A percentile compares a stretch with the other conserved stretches of the same genome.
phyloP scores from a whole-genome alignment of 64 coral and sea anemone genomes.

The Dendrophyllia cribrosa region DNA sequence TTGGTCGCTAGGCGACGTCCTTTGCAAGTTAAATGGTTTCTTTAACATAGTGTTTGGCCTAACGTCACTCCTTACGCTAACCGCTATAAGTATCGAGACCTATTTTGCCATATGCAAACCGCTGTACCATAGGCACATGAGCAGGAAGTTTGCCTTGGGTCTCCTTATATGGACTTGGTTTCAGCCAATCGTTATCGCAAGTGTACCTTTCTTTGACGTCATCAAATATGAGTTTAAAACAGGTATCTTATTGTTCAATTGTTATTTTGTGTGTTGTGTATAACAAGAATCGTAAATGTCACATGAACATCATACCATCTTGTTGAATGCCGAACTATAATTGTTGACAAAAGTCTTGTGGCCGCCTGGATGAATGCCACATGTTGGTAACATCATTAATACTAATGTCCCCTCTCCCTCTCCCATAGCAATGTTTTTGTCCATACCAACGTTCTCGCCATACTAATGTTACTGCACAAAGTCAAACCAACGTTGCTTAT shows the following conservation, averaged over 20 bases:
- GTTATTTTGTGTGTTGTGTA: not conserved
- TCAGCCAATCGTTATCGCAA: constrained; percentile 60
- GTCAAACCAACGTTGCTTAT: too few species aligned
- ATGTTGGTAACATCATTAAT: not conserved
- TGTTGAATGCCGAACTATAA: too few species aligned
- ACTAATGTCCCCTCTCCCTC: too few species aligned
- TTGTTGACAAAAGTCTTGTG: too few species aligned
- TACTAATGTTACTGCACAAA: too few species aligned
- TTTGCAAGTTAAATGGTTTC: constrained; percentile 82
- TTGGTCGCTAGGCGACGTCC: constrained; percentile 69
- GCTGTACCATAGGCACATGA: constrained; percentile 68
- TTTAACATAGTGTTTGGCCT: constrained; percentile 83
- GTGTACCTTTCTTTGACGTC: constrained; percentile 71
- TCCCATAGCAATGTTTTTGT: too few species aligned
- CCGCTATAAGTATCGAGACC: constrained; percentile 77
- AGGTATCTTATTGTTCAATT: constrained; percentile 29
- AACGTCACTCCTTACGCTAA: constrained; percentile 69
- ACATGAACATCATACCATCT: too few species aligned
- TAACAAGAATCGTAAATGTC: too few species aligned
- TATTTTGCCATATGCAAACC: constrained; percentile 80
- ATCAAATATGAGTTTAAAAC: constrained; percentile 66
- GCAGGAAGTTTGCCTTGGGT: constrained; percentile 3
- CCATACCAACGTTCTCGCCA: too few species aligned
- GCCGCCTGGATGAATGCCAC: too few species aligned
- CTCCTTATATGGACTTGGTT: constrained; percentile 80